Percentiles rank a stretch among this genome's conserved stretches.
Evolutionary conservation across 2,888 invertebrate genomes (phyloP).

Genomic region (Nephrocerus scutellatus): DNA sequence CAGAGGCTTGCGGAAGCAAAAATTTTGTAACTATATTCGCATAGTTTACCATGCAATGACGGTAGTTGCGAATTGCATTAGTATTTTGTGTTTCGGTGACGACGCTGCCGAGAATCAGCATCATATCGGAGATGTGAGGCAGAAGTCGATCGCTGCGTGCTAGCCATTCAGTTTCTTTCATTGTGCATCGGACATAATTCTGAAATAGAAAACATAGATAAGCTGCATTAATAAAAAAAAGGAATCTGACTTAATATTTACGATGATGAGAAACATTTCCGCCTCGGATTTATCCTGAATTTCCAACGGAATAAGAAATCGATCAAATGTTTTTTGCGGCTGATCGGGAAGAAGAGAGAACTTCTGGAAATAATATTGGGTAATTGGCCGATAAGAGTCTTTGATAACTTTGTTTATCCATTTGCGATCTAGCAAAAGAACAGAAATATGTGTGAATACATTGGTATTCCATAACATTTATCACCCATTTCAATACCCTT

Average conservation of each 20-base stretch:
- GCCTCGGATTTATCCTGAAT: constrained; percentile 29
- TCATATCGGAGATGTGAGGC: constrained; percentile 33
- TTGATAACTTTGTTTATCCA: constrained; percentile 36
- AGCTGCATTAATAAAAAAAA: no score
- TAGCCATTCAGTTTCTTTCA: constrained; percentile 37
- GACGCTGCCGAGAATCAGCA: constrained; percentile 31
- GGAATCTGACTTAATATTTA: no score
- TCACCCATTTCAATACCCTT: constrained; percentile 25
- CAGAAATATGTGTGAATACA: constrained; percentile 1
- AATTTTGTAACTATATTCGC: constrained; percentile 31
- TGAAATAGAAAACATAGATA: constrained; percentile 17
- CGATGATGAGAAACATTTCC: constrained; percentile 34
- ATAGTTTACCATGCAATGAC: constrained; percentile 33
- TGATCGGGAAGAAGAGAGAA: constrained; percentile 27
- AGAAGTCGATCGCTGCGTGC: constrained; percentile 31
- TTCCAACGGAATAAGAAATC: constrained; percentile 30
- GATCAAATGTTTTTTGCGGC: constrained; percentile 30
- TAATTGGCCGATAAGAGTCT: constrained; percentile 29
- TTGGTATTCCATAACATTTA: no score
- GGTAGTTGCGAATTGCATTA: constrained; percentile 30
- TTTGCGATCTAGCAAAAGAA: constrained; percentile 29
- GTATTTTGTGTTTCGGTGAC: constrained; percentile 30
- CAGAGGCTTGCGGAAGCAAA: constrained; percentile 27
- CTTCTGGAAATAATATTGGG: constrained; percentile 39
- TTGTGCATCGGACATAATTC: constrained; percentile 37